Percentiles rank a stretch among this genome's conserved stretches.
phyloP scores from a whole-genome alignment of 1,140 invertebrate genomes.

The Melanaphis sacchari region DNA sequence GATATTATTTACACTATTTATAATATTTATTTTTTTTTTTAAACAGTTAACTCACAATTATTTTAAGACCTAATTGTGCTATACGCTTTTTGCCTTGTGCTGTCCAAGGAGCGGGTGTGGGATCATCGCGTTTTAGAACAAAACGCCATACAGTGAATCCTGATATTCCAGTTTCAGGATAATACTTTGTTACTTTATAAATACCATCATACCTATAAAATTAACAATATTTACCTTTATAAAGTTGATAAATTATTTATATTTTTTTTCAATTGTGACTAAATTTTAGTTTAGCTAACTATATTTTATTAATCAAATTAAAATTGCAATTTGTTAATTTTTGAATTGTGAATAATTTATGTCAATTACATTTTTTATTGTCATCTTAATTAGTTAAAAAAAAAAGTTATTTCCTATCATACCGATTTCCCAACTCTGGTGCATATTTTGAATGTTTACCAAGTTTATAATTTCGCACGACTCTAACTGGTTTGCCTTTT shows the following conservation, averaged over 20 bases:
- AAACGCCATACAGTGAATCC: conserved; percentile 86
- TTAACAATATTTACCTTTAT: background rate
- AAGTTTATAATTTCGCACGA: conserved; percentile 80
- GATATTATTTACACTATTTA: conserved; percentile 13
- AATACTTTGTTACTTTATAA: conserved; percentile 86
- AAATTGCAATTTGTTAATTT: background rate
- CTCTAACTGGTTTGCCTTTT: conserved; percentile 78
- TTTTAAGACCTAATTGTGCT: conserved; percentile 64
- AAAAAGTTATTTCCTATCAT: conserved; percentile 58
- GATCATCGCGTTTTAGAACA: conserved; percentile 79
- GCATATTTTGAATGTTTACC: conserved; percentile 79
- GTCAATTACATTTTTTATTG: background rate
- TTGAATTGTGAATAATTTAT: background rate
- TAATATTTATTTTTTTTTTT: too few species aligned
- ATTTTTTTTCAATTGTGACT: too few species aligned
- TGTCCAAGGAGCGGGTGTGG: conserved; percentile 84
- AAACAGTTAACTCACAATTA: conserved; percentile 62
- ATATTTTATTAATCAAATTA: background rate
- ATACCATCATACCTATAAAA: conserved; percentile 74
- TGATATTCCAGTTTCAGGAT: conserved; percentile 79
- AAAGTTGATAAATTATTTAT: background rate
- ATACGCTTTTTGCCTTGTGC: conserved; percentile 70
- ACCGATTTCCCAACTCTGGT: conserved; percentile 76
- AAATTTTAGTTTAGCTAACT: too few species aligned
- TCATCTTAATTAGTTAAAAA: background rate